Evolutionary conservation across 2,888 invertebrate species (phyloP).

Genomic region (Amaurobius ferox): DNA sequence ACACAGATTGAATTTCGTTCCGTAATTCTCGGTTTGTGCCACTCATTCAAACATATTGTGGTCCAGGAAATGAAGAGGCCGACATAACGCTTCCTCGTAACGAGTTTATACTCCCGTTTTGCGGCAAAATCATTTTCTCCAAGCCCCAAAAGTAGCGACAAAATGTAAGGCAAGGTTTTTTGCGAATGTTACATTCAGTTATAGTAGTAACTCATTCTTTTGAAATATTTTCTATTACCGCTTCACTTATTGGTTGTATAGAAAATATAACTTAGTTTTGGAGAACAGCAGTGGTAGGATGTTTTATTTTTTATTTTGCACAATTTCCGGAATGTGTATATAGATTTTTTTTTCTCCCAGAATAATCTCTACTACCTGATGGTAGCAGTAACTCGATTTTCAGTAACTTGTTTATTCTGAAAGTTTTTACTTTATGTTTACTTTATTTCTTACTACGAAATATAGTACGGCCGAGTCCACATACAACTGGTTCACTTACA

Average conservation of each 20-base stretch:
- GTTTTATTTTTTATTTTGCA: too few species aligned
- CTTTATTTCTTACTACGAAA: too few species aligned
- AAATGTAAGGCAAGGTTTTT: neutral
- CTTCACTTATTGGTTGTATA: neutral
- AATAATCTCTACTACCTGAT: too few species aligned
- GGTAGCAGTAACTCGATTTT: too few species aligned
- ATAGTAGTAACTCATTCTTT: neutral
- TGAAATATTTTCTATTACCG: neutral
- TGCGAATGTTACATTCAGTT: neutral
- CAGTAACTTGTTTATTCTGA: too few species aligned
- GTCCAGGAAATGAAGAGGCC: conserved; percentile 57
- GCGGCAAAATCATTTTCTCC: conserved; percentile 10
- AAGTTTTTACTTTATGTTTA: too few species aligned
- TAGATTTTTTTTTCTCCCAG: too few species aligned
- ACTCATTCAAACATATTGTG: neutral
- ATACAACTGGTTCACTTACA: too few species aligned
- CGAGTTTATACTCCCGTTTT: conserved; percentile 56
- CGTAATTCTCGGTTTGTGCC: neutral
- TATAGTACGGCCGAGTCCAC: too few species aligned
- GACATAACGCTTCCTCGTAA: conserved; percentile 26
- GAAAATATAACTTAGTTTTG: neutral
- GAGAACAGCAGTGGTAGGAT: too few species aligned
- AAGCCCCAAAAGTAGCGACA: neutral
- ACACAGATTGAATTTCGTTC: neutral
- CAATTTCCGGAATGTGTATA: too few species aligned